Evolutionary conservation across 2,888 invertebrate genomes (phyloP).

Genomic region (Gymnocheta viridis): DNA sequence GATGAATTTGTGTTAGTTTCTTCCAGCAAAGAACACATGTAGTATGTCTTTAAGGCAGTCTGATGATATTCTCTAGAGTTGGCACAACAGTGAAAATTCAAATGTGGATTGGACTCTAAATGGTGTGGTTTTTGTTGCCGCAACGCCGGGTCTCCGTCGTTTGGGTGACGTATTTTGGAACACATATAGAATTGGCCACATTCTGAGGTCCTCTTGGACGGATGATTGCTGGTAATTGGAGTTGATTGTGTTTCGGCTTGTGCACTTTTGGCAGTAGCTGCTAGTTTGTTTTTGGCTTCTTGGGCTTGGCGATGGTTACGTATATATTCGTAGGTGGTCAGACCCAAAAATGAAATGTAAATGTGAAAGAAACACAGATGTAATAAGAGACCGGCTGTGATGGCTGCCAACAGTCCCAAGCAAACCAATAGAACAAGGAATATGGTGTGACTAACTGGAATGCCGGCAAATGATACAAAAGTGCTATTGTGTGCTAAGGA

Average conservation of each 20-base stretch:
- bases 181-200: constrained; percentile 80
- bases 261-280: constrained; percentile 53
- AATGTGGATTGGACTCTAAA: constrained; percentile 42
- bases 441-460: constrained; percentile 84
- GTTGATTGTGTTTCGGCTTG: constrained; percentile 72
- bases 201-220: constrained; percentile 76
- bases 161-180: constrained; percentile 81
- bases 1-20: constrained; percentile 78
- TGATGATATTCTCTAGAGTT: constrained; percentile 81
- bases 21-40: constrained; percentile 83
- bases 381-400: constrained; percentile 89
- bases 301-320: constrained; percentile 82
- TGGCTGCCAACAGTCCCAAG: constrained; percentile 87
- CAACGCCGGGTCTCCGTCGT: constrained; percentile 71
- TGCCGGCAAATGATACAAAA: constrained; percentile 75
- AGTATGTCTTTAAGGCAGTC: constrained; percentile 79
- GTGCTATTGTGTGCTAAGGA: constrained; percentile 33
- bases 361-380: constrained; percentile 94
- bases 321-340: constrained; percentile 96
- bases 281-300: constrained; percentile 76
- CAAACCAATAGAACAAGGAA: constrained; percentile 85
- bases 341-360: constrained; percentile 91
- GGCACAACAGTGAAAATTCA: constrained; percentile 82
- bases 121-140: constrained; percentile 36
- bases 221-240: constrained; percentile 73